These are phyloP conservation scores for Rhyacichthys aspro DNA, from an alignment of 2,797 vertebrate species.

Conservation along the genomic window DNA sequence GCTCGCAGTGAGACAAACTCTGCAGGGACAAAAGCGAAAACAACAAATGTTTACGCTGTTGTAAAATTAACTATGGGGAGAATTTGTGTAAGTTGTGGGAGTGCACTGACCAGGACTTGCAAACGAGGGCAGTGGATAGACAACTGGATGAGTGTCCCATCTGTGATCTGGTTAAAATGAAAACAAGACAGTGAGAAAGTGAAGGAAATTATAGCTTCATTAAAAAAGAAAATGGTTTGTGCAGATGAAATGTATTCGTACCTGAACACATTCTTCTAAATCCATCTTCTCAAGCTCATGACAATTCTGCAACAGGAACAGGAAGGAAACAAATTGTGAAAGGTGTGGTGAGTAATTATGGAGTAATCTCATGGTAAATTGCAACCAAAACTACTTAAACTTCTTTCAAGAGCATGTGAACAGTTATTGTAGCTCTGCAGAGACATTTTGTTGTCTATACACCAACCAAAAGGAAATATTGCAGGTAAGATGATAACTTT, in stretches of 20 bases:
- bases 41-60: slow-evolving; percentile 13
- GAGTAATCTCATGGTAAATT: neutral
- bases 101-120: slow-evolving; percentile 91
- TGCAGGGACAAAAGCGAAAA: slow-evolving; percentile 48
- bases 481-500: too few relatives aligned
- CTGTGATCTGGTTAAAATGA: slow-evolving; percentile 86
- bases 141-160: slow-evolving; percentile 94
- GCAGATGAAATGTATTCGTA: slow-evolving; percentile 68
- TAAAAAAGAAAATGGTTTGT: neutral
- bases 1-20: slow-evolving; percentile 97
- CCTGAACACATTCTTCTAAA: slow-evolving; percentile 98
- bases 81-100: neutral
- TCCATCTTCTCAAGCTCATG: slow-evolving; percentile 99
- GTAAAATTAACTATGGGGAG: neutral
- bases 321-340: neutral
- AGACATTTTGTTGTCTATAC: neutral
- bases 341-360: neutral
- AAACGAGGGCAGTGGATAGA: slow-evolving; percentile 97
- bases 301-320: slow-evolving; percentile 84
- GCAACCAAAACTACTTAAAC: neutral
- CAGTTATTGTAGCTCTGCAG: too few relatives aligned
- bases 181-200: neutral
- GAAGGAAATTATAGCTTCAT: neutral
- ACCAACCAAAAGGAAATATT: too few relatives aligned
- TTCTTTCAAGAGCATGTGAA: too few relatives aligned